phyloP scores from a whole-genome alignment of 2,888 invertebrate species.

The Parasteatoda lunata region DNA sequence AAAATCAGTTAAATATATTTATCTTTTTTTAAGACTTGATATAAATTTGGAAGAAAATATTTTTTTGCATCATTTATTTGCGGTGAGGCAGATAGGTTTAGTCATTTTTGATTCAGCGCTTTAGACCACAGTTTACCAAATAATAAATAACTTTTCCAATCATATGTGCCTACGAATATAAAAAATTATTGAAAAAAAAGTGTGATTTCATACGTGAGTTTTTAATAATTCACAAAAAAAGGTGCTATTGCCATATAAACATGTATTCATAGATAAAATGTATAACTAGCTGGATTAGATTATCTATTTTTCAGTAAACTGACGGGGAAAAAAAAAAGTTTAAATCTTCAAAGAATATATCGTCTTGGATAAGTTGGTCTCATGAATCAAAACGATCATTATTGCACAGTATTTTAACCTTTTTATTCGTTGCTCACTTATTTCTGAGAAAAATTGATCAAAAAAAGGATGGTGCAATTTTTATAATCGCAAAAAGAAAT shows the following conservation, averaged over 20 bases:
- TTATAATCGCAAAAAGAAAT: conserved; percentile 12
- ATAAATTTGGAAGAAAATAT: neutral
- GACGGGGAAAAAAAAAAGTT: neutral
- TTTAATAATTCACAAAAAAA: conserved; percentile 13
- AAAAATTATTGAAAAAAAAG: conserved; percentile 26
- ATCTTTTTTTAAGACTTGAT: neutral
- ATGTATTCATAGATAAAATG: conserved; percentile 12
- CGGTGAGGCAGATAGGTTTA: conserved; percentile 8
- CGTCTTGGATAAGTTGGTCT: neutral
- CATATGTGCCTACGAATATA: conserved; percentile 50
- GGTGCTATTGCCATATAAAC: conserved; percentile 60
- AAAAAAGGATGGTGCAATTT: conserved; percentile 24
- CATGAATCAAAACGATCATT: neutral
- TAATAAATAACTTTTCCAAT: conserved; percentile 15
- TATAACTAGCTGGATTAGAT: conserved; percentile 8
- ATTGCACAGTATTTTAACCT: neutral
- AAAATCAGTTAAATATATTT: too few species aligned
- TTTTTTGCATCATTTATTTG: too few species aligned
- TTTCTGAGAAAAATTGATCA: neutral
- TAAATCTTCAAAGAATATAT: neutral
- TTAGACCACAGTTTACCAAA: too few species aligned
- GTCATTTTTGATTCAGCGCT: conserved; percentile 7
- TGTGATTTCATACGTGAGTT: conserved; percentile 39
- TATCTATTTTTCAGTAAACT: neutral
- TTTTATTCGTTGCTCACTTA: neutral